Evolutionary conservation across 2,113 vertebrate species (phyloP), one percentile per base, ranked within the genome.

Genomic region (Scortum barcoo): DNA sequence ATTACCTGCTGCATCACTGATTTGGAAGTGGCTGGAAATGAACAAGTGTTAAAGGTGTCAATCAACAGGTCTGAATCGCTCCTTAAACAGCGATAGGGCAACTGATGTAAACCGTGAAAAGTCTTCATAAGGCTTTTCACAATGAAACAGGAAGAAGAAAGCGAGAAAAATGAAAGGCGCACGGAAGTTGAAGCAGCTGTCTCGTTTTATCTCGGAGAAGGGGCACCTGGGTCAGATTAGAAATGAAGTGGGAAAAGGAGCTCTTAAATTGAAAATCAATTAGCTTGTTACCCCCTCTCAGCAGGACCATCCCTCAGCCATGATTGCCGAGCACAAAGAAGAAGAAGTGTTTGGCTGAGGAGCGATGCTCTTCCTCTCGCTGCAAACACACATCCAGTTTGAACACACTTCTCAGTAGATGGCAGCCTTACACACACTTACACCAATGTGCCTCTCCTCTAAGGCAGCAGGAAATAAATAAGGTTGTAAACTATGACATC

Each of bases 361-460:
- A 72, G 78, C 70, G 12, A 71, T 26, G 5, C 67, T 72, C n/a
- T 56, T 90, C 28, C 36, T 66, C 70, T 83, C 61, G 16, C 51
- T 78, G 70, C 58, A 79, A 57, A 76, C 81, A 70, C 71, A 74
- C n/a, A 70, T 40, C 46, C 33, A 76, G 65, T 62, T 26, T 71
- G 63, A 71, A 72, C 54, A 38, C 57, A 51, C 46, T 60, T 86
- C 81, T 90, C 89, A 91, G 92, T 84, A 93, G 91, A 90, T 93
- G 92, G 93, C 92, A 92, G 85, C 85, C 82, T 92, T 66, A 85
- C 80, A 85, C 86, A 84, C 33, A 9, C 65, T 72, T 46, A 65
- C 69, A 30, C 48, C 61, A 71, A 0, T 28, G 50, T 63, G 9
- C 14, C 44, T 57, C 30, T 78, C 42, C 68, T 83, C 51, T 28